These are phyloP conservation scores for Aplocera efformata DNA, from an alignment of 2,888 invertebrate genomes.

Conservation along the genomic window DNA sequence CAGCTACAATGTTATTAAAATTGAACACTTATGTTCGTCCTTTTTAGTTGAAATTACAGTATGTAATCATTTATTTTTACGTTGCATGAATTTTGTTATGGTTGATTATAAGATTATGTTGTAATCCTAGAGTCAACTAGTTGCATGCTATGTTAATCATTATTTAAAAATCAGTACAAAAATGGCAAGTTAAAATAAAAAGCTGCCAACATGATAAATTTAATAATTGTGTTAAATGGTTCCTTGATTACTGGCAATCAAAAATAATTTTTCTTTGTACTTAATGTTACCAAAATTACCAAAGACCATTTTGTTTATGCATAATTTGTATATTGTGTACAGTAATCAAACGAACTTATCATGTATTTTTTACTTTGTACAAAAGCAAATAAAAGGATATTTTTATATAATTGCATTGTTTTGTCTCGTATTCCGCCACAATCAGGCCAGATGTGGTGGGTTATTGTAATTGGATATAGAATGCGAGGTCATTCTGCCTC, in stretches of 20 bases:
- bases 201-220: too few relatives aligned
- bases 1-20: constrained; percentile 14
- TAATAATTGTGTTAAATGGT: too few relatives aligned
- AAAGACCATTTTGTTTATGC: constrained; percentile 7
- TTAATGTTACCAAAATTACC: constrained; percentile 17
- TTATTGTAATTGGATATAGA: constrained; percentile 18
- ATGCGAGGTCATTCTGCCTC: constrained; percentile 14
- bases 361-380: constrained; percentile 7
- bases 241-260: too few relatives aligned
- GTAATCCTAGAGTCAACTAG: neutral
- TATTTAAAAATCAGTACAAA: too few relatives aligned
- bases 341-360: constrained; percentile 1
- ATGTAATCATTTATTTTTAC: constrained; percentile 10
- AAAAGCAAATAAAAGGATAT: constrained; percentile 27
- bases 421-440: constrained; percentile 42
- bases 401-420: constrained; percentile 34
- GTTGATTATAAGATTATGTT: constrained; percentile 1
- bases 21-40: constrained; percentile 8
- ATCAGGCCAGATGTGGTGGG: constrained; percentile 25
- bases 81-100: constrained; percentile 10
- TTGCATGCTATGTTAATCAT: constrained; percentile 1
- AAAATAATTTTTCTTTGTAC: too few relatives aligned
- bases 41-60: constrained; percentile 15
- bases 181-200: too few relatives aligned
- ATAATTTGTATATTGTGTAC: neutral